These are phyloP conservation scores for Papilio glaucus DNA, from an alignment of 1,140 invertebrate genomes.

Conservation along the genomic window DNA sequence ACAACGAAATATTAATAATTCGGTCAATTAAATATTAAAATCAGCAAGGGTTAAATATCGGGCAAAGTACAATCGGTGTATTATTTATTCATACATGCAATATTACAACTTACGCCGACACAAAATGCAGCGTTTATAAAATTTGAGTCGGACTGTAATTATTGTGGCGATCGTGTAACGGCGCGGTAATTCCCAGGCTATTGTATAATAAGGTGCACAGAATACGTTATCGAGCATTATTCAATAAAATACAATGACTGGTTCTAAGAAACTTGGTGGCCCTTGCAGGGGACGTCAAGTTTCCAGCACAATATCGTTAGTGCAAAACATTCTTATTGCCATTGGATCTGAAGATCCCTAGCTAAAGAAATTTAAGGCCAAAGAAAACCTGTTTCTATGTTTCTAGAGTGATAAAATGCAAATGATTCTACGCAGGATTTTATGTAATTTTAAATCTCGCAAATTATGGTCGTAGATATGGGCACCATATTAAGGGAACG, in stretches of 20 bases:
- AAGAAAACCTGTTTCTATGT: too few relatives aligned
- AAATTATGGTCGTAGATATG: too few relatives aligned
- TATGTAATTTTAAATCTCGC: too few relatives aligned
- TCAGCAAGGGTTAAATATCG: conserved; percentile 11
- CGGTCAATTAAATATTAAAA: conserved; percentile 19
- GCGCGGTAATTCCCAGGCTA: conserved; percentile 23
- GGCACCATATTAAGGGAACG: too few relatives aligned
- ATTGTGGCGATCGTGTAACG: conserved; percentile 7
- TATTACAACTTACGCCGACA: neutral
- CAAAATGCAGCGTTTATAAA: conserved; percentile 25
- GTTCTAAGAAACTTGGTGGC: neutral
- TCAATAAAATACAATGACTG: neutral
- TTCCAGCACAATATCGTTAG: too few relatives aligned
- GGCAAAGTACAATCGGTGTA: conserved; percentile 11
- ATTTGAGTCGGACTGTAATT: conserved; percentile 3
- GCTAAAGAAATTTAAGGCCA: too few relatives aligned
- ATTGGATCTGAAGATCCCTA: too few relatives aligned
- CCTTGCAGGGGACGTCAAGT: too few relatives aligned
- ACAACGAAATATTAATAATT: neutral
- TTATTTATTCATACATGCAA: conserved; percentile 19
- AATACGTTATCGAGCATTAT: neutral
- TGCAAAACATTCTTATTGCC: too few relatives aligned
- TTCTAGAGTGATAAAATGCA: too few relatives aligned
- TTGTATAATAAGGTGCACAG: neutral
- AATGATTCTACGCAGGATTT: too few relatives aligned